phyloP scores from a whole-genome alignment of 2,888 invertebrate genomes.

The Halictus ligatus region DNA sequence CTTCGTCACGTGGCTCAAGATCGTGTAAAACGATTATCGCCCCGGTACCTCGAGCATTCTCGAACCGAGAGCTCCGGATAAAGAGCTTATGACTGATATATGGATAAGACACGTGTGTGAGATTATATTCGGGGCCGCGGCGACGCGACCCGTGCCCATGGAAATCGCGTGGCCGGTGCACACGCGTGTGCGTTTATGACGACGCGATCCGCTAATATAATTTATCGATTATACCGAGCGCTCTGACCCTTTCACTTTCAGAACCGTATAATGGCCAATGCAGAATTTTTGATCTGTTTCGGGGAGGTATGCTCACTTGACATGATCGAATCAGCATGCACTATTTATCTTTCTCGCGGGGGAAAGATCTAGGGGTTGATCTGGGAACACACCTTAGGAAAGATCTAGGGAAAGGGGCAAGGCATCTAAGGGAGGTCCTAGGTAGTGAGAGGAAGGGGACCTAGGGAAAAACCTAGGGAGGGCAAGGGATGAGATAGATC shows the following conservation, averaged over 20 bases:
- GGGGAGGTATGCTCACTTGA: no score
- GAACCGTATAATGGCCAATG: neutral
- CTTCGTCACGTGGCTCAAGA: conserved; percentile 53
- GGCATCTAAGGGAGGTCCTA: no score
- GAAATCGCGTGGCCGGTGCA: conserved; percentile 4
- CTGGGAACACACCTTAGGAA: neutral
- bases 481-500: no score
- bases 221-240: conserved; percentile 6
- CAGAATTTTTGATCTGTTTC: neutral
- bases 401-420: neutral
- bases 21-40: conserved; percentile 59
- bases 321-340: no score
- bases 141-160: conserved; percentile 18
- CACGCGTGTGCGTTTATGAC: conserved; percentile 19
- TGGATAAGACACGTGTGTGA: conserved; percentile 57
- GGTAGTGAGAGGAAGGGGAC: no score
- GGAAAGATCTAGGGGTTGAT: no score
- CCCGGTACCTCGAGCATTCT: conserved; percentile 35
- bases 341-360: no score
- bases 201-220: conserved; percentile 9
- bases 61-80: conserved; percentile 37
- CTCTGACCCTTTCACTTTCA: neutral
- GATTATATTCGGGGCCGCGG: conserved; percentile 46
- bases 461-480: no score
- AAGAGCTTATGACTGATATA: conserved; percentile 61